phyloP scores from a whole-genome alignment of 2,113 vertebrate species.

The Trochalopteron elliotii region DNA sequence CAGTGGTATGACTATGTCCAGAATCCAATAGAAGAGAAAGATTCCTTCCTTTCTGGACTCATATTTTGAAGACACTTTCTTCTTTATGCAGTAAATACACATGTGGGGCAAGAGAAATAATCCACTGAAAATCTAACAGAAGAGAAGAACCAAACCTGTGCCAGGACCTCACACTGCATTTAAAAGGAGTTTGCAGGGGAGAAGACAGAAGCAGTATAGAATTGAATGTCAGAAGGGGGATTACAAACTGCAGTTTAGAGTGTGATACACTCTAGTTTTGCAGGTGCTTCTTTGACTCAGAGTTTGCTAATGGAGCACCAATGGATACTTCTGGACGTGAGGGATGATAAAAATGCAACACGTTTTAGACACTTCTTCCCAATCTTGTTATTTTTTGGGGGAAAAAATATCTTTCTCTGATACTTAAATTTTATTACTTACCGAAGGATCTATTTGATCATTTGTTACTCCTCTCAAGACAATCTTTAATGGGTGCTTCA shows the following conservation, averaged over 20 bases:
- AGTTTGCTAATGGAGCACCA: neutral
- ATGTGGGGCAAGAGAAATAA: neutral
- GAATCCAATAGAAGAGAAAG: neutral
- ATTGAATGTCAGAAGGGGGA: neutral
- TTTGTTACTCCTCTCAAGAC: conserved; percentile 91
- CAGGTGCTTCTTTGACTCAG: neutral
- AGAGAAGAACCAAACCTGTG: neutral
- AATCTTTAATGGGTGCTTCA: conserved; percentile 87
- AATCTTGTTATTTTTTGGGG: accelerated
- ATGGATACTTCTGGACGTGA: neutral
- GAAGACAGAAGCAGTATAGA: neutral
- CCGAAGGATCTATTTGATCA: conserved; percentile 88
- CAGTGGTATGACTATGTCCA: neutral
- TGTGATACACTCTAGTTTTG: neutral
- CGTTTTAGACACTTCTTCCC: neutral
- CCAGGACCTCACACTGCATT: neutral
- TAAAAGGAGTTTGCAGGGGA: neutral
- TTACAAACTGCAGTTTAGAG: neutral
- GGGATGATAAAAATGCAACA: neutral
- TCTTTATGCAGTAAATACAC: neutral
- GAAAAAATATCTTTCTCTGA: neutral
- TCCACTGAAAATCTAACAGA: neutral
- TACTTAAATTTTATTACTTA: conserved; percentile 68
- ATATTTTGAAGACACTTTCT: neutral
- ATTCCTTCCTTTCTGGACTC: neutral